A percentile compares a stretch with the other conserved stretches of the same genome.
Evolutionary conservation across 2,888 invertebrate species (phyloP).

Genomic region (Phaedon cochleariae): DNA sequence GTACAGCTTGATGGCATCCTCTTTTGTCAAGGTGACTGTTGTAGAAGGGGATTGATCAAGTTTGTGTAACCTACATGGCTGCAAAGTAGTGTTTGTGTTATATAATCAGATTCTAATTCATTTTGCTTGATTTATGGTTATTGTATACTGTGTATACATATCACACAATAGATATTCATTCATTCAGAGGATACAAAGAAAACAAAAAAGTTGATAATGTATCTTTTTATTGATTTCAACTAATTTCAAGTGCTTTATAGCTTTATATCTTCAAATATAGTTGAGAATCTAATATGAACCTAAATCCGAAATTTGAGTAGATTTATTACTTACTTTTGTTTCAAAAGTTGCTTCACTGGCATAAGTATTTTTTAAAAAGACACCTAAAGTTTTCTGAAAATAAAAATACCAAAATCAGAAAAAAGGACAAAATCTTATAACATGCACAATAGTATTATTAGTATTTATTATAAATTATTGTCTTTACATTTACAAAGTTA

Average conservation of each 20-base stretch:
- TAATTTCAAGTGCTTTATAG: too few species aligned
- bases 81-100: slow-evolving; percentile 26
- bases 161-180: too few species aligned
- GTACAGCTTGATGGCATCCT: slow-evolving; percentile 86
- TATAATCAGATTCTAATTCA: neutral
- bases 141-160: too few species aligned
- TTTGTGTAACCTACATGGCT: slow-evolving; percentile 92
- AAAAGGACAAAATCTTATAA: slow-evolving; percentile 5
- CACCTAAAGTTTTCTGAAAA: slow-evolving; percentile 56
- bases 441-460: neutral
- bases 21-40: slow-evolving; percentile 75
- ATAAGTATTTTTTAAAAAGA: slow-evolving; percentile 60
- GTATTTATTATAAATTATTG: slow-evolving; percentile 21
- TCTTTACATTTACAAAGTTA: slow-evolving; percentile 47
- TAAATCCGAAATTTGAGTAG: too few species aligned
- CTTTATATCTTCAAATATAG: too few species aligned
- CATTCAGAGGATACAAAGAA: too few species aligned
- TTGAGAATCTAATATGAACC: too few species aligned
- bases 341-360: slow-evolving; percentile 71
- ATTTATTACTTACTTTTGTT: slow-evolving; percentile 66
- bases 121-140: too few species aligned
- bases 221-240: too few species aligned
- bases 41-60: slow-evolving; percentile 86
- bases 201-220: too few species aligned
- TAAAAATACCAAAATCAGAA: slow-evolving; percentile 24